These are phyloP conservation scores for Xylota segnis DNA, from an alignment of 2,888 invertebrate genomes.

Conservation along the genomic window DNA sequence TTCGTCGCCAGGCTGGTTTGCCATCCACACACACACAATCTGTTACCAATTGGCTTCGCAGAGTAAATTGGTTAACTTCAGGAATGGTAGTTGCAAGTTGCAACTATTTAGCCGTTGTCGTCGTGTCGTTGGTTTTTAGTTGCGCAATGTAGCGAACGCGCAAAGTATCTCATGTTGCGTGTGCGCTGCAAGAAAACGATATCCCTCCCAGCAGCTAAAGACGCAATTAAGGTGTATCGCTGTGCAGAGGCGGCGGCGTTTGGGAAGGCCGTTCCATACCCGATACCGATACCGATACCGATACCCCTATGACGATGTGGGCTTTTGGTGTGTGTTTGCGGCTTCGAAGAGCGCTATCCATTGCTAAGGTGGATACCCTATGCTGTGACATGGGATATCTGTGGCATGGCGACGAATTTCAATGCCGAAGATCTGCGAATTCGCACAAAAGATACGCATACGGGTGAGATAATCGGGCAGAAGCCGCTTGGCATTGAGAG, in stretches of 20 bases:
- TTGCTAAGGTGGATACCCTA: conserved; percentile 45
- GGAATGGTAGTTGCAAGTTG: conserved; percentile 39
- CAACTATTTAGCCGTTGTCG: conserved; percentile 54
- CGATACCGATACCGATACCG: conserved; percentile 2
- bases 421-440: conserved; percentile 54
- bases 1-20: conserved; percentile 9
- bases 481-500: neutral
- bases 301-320: conserved; percentile 30
- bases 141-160: conserved; percentile 44
- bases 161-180: conserved; percentile 41
- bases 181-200: conserved; percentile 29
- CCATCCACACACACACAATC: conserved; percentile 27
- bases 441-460: neutral
- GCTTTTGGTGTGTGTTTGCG: conserved; percentile 49
- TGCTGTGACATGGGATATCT: conserved; percentile 53
- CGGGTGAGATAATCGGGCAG: neutral
- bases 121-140: neutral
- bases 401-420: conserved; percentile 60
- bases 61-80: conserved; percentile 58
- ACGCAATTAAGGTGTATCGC: conserved; percentile 59
- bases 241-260: conserved; percentile 54
- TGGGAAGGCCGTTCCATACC: conserved; percentile 58
- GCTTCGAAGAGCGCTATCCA: conserved; percentile 44
- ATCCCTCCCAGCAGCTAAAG: conserved; percentile 18
- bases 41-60: conserved; percentile 25